Evolutionary conservation across 2,113 vertebrate species (phyloP).

Genomic region (Naja naja): DNA sequence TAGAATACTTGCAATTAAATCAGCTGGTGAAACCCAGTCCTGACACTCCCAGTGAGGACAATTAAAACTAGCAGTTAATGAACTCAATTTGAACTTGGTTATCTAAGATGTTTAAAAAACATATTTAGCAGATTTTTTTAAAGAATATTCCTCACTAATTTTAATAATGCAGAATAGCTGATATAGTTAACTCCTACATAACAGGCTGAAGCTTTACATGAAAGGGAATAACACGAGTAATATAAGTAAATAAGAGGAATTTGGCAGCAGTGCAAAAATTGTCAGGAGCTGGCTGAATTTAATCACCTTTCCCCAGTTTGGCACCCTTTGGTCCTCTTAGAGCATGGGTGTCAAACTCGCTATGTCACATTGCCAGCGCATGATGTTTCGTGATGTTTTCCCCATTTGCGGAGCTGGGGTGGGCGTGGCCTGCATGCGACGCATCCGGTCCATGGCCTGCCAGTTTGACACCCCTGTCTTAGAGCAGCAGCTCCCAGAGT

Average conservation of each 20-base stretch:
- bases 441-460: no score
- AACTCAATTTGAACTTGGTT: conserved; percentile 22
- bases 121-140: not conserved
- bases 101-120: not conserved
- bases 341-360: not conserved
- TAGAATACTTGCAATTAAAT: not conserved
- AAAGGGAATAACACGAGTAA: not conserved
- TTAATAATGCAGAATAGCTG: conserved; percentile 17
- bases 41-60: conserved; percentile 1
- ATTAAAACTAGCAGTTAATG: conserved; percentile 10
- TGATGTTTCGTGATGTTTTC: no score
- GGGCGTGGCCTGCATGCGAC: no score
- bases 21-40: not conserved
- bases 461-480: not conserved
- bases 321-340: not conserved
- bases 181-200: not conserved
- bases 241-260: not conserved
- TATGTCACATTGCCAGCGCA: no score
- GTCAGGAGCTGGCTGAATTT: not conserved
- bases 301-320: not conserved
- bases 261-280: not conserved
- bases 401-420: no score
- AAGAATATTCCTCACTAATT: not conserved
- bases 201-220: not conserved
- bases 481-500: not conserved